Evolutionary conservation across 2,797 vertebrate genomes (phyloP), one percentile per base, ranked within the genome.

Genomic region (Periophthalmus magnuspinnatus): DNA sequence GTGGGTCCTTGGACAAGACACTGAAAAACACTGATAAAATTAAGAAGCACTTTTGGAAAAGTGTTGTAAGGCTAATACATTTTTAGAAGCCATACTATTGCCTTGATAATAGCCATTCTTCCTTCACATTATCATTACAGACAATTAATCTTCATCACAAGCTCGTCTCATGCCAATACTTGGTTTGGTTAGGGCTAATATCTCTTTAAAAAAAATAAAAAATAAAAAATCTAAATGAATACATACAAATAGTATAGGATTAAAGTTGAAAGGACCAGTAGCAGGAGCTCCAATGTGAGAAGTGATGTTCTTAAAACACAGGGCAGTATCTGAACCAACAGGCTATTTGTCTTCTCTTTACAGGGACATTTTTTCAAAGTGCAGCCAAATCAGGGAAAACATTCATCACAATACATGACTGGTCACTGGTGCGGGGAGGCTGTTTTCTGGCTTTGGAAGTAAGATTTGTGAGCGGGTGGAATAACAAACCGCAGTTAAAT

Each of bases 321-420:
- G 16, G 32, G 28, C 45, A 36, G 13, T 22, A 54, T 57, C 59
- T 61, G 32, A 16, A 58, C 60, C 78, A 77, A 68, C 34, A 5
- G 33, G 45, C 16, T 64, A 9, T 82, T 81, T 77, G 69, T 66
- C 75, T 77, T 79, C 69, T 75, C 78, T 83, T 55, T 68, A 68
- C 61, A 68, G 64, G 69, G 59, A 55, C 54, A 55, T 61, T 64
- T 69, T 74, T 85, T 75, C 68, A 74, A 36, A 34, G 67, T 52
- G 73, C 48, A 63, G 66, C 67, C 71, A 41, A 79, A 76, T 17
- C 58, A 73, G 74, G 67, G 59, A 60, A 75, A 70, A 69, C 24
- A 75, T 72, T 78, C 34, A 79, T 72, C 65, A 68, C 56, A 52
- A 84, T 72, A 66, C 61, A 71, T 67, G 75, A 77, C 63, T 71